phyloP scores from a whole-genome alignment of 2,888 invertebrate species.

The Atethmia centrago region DNA sequence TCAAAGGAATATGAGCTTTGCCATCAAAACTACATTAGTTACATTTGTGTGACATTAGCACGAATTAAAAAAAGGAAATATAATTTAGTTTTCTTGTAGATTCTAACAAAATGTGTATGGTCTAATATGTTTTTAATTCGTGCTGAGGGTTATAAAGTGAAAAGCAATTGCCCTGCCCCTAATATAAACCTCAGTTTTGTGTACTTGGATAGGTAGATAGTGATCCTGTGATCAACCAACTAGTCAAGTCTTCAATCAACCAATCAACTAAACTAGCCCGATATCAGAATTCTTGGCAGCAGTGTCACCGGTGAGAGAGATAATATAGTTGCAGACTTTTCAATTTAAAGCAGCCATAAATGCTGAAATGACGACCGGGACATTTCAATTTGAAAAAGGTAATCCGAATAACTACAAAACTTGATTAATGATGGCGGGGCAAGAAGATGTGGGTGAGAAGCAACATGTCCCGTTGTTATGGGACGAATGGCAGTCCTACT shows the following conservation, averaged over 20 bases:
- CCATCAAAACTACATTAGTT: slow-evolving; percentile 56
- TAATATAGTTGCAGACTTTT: background rate
- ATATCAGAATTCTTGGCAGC: background rate
- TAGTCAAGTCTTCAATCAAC: too few relatives aligned
- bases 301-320: background rate
- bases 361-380: too few relatives aligned
- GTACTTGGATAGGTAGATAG: too few relatives aligned
- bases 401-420: too few relatives aligned
- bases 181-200: too few relatives aligned
- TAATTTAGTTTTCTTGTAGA: slow-evolving; percentile 17
- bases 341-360: too few relatives aligned
- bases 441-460: too few relatives aligned
- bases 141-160: background rate
- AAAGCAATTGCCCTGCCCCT: background rate
- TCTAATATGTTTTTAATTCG: slow-evolving; percentile 8
- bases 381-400: too few relatives aligned
- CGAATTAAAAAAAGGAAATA: slow-evolving; percentile 6
- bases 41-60: background rate
- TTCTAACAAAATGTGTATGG: background rate
- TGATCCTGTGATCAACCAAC: too few relatives aligned
- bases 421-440: too few relatives aligned
- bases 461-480: too few relatives aligned
- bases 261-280: background rate
- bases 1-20: slow-evolving; percentile 27
- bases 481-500: too few relatives aligned